Evolutionary conservation across 2,113 vertebrate genomes (phyloP).

Genomic region (Aegotheles bennettii): DNA sequence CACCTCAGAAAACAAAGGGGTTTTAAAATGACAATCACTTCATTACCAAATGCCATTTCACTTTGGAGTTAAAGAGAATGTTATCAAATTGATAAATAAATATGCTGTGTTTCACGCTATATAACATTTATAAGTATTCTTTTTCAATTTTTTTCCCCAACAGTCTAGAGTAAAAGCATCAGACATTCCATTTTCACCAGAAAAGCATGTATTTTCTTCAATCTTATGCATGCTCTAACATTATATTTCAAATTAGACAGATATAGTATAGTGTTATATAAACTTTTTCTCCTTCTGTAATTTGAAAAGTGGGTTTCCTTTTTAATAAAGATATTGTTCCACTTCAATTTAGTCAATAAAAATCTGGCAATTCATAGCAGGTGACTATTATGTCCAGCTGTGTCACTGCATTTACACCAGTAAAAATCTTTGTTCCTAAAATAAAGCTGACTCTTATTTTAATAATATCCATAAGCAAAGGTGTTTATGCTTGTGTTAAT

Average conservation of each 20-base stretch:
- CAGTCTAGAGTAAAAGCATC: background rate
- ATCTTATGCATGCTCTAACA: background rate
- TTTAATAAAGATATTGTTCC: background rate
- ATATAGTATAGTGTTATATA: background rate
- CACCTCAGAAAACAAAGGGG: conserved; percentile 2
- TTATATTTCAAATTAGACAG: background rate
- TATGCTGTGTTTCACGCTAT: background rate
- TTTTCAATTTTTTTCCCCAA: background rate
- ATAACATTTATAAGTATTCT: background rate
- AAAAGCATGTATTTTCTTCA: background rate
- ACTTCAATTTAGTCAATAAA: conserved; percentile 18
- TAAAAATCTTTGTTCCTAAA: background rate
- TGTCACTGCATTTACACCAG: background rate
- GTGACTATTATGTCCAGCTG: background rate
- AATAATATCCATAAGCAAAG: background rate
- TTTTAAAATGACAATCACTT: background rate
- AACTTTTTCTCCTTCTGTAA: background rate
- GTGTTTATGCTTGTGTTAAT: background rate
- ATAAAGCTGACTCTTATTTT: background rate
- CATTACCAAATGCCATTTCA: conserved; percentile 29
- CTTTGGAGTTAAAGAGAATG: conserved; percentile 7
- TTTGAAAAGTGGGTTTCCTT: background rate
- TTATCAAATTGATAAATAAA: conserved; percentile 5
- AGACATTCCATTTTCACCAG: background rate
- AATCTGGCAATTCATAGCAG: background rate